Percentiles rank a stretch among this genome's conserved stretches.
phyloP scores from a whole-genome alignment of 2,113 vertebrate species.

The Etheostoma spectabile region DNA sequence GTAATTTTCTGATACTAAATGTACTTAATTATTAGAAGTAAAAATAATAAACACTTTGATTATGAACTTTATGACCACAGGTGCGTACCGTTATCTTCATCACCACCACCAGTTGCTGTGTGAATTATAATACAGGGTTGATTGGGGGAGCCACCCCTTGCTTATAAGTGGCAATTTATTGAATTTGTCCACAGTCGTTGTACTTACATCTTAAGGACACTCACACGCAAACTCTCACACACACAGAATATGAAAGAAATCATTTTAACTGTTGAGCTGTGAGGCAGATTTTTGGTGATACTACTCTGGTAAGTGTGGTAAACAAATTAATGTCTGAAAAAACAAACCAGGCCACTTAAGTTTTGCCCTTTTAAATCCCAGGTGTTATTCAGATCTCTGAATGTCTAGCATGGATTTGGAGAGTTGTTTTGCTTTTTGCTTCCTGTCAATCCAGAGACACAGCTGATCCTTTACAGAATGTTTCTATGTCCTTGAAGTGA shows the following conservation, averaged over 20 bases:
- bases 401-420: background rate
- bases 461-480: background rate
- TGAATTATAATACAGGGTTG: too few relatives aligned
- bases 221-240: background rate
- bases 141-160: background rate
- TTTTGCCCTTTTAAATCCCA: too few relatives aligned
- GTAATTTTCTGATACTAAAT: too few relatives aligned
- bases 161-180: background rate
- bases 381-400: too few relatives aligned
- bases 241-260: background rate
- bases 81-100: too few relatives aligned
- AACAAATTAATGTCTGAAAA: too few relatives aligned
- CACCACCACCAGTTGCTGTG: too few relatives aligned
- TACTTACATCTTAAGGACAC: background rate
- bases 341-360: background rate
- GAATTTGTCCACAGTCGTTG: background rate
- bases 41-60: too few relatives aligned
- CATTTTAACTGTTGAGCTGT: slow-evolving; percentile 30
- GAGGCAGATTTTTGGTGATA: slow-evolving; percentile 29
- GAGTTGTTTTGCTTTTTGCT: background rate
- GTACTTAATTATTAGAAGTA: too few relatives aligned
- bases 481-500: background rate
- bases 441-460: background rate
- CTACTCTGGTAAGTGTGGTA: too few relatives aligned
- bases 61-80: too few relatives aligned